Base-by-base conservation (phyloP, 2,888 invertebrate species). In the Branchinecta sandiegonensis region DNA sequence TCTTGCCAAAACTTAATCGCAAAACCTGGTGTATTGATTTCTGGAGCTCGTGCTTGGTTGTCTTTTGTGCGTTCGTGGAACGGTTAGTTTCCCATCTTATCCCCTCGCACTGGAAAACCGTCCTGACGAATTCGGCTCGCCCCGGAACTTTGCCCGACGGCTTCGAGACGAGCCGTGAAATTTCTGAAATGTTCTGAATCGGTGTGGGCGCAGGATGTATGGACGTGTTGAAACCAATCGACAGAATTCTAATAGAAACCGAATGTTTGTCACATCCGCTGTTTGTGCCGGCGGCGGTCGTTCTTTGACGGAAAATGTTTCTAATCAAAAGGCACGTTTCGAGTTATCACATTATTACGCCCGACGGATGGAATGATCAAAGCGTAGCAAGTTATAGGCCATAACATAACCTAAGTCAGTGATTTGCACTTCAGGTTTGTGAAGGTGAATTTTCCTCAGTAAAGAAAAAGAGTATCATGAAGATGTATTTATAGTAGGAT, bases 181-280 rank as follows among this genome's bases (percentile, higher is more conserved):
- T 56, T 56, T 56, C 8, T 56, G 23, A 23, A 56, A 56, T 23
- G 63, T 2, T 56, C 37, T 37, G 37, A 37, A 37, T 37, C 37
- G 63, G 63, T 56, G 63, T n/a, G 63, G 14, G 9, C 11, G 8
- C 63, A 56, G 63, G 63, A 56, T 56, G 14, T 56, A 56, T 56
- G 63, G 63, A n/a, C 63, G 63, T 56, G 63, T 56, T 56, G 63
- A 56, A 56, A 56, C 63, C 10, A 56, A 56, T 56, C 63, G 63
- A 56, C 63, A 56, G 63, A 56, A 23, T 56, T 56, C 63, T 56
- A 56, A 56, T 56, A 56, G 23, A 23, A 56, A 56, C 63, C 63
- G 63, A 56, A 56, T 56, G 63, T 56, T 56, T 56, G 63, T 56
- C 63, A 56, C 63, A 56, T 56, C 63, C 63, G 63, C 23, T 56